These are phyloP conservation scores for Auanema freiburgensis DNA, from an alignment of 2,888 invertebrate genomes.

Conservation along the genomic window DNA sequence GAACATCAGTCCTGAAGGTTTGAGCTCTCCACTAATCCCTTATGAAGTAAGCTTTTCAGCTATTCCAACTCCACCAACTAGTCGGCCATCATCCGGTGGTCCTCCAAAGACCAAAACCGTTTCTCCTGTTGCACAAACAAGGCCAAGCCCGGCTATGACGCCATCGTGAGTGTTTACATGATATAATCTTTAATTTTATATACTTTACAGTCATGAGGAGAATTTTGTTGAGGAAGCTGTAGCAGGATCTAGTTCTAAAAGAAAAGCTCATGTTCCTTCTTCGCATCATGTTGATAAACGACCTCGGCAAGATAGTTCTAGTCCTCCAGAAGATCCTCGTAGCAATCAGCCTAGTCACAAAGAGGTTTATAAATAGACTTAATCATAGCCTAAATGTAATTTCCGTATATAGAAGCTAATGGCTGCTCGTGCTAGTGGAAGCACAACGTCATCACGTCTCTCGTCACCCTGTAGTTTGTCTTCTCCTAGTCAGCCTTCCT, in stretches of 20 bases:
- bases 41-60: constrained; percentile 1
- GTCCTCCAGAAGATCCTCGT: constrained; percentile 44
- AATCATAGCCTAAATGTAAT: neutral
- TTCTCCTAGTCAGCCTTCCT: constrained; percentile 42
- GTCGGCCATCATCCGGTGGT: constrained; percentile 19
- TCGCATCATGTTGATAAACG: constrained; percentile 23
- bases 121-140: constrained; percentile 11
- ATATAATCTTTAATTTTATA: neutral
- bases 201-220: constrained; percentile 7
- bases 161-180: constrained; percentile 5
- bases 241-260: constrained; percentile 14
- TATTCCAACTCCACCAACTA: constrained; percentile 21
- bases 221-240: constrained; percentile 5
- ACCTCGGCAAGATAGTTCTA: constrained; percentile 36
- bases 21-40: neutral
- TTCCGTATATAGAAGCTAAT: constrained; percentile 9
- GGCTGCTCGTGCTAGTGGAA: constrained; percentile 8
- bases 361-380: neutral
- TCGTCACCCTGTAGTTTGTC: constrained; percentile 43
- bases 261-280: constrained; percentile 32
- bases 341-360: constrained; percentile 9
- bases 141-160: constrained; percentile 4
- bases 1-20: constrained; percentile 24
- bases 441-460: constrained; percentile 25
- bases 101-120: constrained; percentile 8